Base-by-base conservation (phyloP, 2,113 vertebrate species). In the Guaruba guarouba region DNA sequence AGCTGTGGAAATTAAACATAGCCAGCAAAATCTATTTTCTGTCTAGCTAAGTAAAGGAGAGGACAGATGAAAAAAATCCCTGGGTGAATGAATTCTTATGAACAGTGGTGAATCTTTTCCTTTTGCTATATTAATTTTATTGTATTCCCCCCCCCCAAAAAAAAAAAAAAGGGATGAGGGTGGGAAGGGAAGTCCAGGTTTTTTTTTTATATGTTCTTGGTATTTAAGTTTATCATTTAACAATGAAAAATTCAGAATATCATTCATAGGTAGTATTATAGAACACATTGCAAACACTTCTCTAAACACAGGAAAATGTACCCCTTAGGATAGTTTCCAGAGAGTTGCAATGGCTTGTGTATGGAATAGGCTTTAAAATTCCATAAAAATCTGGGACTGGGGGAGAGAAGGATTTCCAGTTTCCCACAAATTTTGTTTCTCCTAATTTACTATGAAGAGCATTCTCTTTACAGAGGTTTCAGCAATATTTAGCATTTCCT, bases 1-100 rank as follows among this genome's bases (percentile, higher is more conserved):
- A 90, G 93, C 92, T 95, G 85, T 94, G 90, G 79, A 94, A 97
- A 94, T 95, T 95, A 96, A 95, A 93, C 90, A 74, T 90, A 85
- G 90, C 63, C 82, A 92, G 90, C 63, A 95, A 95, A 97, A 93
- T 95, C 92, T 95, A 86, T 96, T 94, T 96, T 95, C 93, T 93
- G 63, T 96, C 93, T 92, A 61, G 43, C 54, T 88, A 91, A 80
- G 93, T 94, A 91, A 88, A 87, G 86, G 52, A 89, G 52, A 93
- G 73, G 80, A 86, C 82, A 91, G 90, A 82, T 91, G 94, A 96
- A 95, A 93, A 94, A 95, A 96, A 46, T 92, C 96, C 95, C 86
- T 62, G 57, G 62, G 81, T 0, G 1, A 79, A 87, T 69, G 54
- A 95, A 39, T 90, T 95, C 74, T 80, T 94, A 90, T 43, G 78